These are phyloP conservation scores for Zaprionus taronus DNA, from an alignment of 1,140 invertebrate species.

Conservation along the genomic window DNA sequence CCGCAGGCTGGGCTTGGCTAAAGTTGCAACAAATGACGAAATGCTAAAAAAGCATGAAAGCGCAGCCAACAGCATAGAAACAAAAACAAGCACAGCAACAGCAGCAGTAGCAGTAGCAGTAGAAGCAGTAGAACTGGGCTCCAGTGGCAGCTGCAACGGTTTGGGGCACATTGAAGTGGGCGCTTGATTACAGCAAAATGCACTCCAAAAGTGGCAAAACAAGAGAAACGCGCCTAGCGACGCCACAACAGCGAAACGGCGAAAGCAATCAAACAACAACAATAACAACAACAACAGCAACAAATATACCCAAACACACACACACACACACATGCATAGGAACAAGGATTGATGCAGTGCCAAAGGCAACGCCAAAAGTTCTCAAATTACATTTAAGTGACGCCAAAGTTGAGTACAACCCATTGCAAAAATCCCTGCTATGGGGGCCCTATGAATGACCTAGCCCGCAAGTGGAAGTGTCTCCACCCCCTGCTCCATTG, in stretches of 20 bases:
- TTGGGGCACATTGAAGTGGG: conserved; percentile 57
- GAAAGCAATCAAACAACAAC: conserved; percentile 60
- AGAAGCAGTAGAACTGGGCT: background rate
- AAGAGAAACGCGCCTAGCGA: conserved; percentile 30
- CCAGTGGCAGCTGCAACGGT: conserved; percentile 1
- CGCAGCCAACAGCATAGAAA: conserved; percentile 33
- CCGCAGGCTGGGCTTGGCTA: conserved; percentile 28
- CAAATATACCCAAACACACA: conserved; percentile 7
- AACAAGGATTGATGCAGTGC: conserved; percentile 11
- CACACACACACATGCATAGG: background rate
- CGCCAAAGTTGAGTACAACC: conserved; percentile 74
- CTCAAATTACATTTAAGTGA: conserved; percentile 76
- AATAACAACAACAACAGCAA: background rate
- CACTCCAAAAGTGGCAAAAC: conserved; percentile 71
- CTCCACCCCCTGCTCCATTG: no score
- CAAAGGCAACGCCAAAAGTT: conserved; percentile 62
- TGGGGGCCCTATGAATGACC: conserved; percentile 36
- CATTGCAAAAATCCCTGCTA: conserved; percentile 69
- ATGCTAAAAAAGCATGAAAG: conserved; percentile 74
- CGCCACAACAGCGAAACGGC: conserved; percentile 34
- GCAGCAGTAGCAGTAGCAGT: conserved; percentile 2
- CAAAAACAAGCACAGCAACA: conserved; percentile 7
- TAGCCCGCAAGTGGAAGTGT: background rate
- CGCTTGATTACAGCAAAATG: conserved; percentile 79
- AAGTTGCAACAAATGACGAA: conserved; percentile 76